These are phyloP conservation scores for Sympetrum striolatum DNA, from an alignment of 2,888 invertebrate species.

Conservation along the genomic window DNA sequence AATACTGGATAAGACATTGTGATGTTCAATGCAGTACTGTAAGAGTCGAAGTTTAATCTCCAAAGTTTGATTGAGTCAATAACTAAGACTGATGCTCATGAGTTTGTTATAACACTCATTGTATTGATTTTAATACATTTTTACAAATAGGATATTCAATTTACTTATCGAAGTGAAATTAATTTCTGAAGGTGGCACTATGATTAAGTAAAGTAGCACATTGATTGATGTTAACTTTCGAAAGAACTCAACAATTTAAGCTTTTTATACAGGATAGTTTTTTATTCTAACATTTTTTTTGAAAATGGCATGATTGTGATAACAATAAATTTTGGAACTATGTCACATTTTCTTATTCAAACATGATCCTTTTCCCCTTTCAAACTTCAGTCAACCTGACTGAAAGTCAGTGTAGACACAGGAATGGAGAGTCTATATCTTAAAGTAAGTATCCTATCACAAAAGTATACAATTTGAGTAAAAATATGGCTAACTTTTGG, in stretches of 20 bases:
- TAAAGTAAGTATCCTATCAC: too few species aligned
- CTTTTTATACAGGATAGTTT: neutral
- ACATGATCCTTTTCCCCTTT: neutral
- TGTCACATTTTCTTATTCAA: neutral
- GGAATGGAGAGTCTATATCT: too few species aligned
- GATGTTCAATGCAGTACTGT: neutral
- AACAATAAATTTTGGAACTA: neutral
- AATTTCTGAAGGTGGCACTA: neutral
- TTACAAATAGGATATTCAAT: neutral
- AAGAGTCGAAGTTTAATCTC: neutral
- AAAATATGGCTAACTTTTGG: too few species aligned
- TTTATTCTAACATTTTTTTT: neutral
- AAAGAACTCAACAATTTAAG: neutral
- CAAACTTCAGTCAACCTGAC: neutral
- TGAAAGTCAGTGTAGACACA: too few species aligned
- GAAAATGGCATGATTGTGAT: neutral
- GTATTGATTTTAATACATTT: neutral
- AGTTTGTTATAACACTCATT: neutral
- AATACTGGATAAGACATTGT: neutral
- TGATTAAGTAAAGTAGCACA: neutral
- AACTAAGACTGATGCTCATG: conserved; percentile 24
- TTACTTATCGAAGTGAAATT: neutral
- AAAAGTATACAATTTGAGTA: too few species aligned
- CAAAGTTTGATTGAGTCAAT: conserved; percentile 8
- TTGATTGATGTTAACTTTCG: neutral